Conservation (phyloP, 2,888 invertebrate species). For the Pheosia tremula region DNA sequence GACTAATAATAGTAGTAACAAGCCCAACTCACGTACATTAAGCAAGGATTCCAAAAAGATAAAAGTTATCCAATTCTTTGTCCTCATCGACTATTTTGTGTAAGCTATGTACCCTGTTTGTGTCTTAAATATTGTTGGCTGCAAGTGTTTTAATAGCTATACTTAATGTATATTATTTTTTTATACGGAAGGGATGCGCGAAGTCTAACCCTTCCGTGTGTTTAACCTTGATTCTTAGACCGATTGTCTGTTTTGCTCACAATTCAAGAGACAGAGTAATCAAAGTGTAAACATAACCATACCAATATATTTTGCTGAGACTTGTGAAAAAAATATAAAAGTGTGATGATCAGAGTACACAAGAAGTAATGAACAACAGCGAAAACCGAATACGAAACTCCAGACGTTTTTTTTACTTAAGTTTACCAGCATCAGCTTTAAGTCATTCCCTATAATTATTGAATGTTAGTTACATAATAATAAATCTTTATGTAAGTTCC, state of each 20-base stretch:
- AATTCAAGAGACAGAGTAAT: slow-evolving; percentile 28
- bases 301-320: background rate
- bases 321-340: background rate
- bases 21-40: slow-evolving; percentile 19
- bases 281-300: slow-evolving; percentile 16
- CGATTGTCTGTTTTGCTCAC: slow-evolving; percentile 6
- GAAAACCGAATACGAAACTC: too few relatives aligned
- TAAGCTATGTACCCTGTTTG: background rate
- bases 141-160: background rate
- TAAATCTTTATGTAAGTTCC: too few relatives aligned
- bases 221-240: slow-evolving; percentile 51
- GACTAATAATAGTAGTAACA: slow-evolving; percentile 27
- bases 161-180: background rate
- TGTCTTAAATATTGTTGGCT: background rate
- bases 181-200: slow-evolving; percentile 36
- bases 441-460: too few relatives aligned
- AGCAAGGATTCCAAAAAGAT: background rate
- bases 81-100: background rate
- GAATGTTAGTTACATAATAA: too few relatives aligned
- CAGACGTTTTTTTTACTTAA: too few relatives aligned
- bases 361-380: too few relatives aligned
- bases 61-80: background rate
- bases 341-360: background rate
- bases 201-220: slow-evolving; percentile 52
- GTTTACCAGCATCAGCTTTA: too few relatives aligned